These are phyloP conservation scores for Plusia festucae DNA, from an alignment of 2,888 invertebrate species.

Conservation along the genomic window DNA sequence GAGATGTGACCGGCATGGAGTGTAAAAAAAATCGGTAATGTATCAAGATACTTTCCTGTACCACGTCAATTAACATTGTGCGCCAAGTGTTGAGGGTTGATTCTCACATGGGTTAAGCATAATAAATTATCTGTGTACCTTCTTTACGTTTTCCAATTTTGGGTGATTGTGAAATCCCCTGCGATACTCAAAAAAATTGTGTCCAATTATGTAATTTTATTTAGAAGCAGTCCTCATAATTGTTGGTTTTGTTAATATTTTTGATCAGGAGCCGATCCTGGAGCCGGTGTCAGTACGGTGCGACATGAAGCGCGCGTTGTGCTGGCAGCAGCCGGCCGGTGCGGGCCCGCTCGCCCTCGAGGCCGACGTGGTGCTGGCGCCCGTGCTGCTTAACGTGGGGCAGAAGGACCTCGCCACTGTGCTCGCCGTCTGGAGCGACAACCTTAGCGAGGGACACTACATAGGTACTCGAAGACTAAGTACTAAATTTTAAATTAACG, in stretches of 20 bases:
- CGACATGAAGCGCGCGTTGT: slow-evolving; percentile 91
- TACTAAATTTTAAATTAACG: background rate
- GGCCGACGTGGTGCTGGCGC: slow-evolving; percentile 91
- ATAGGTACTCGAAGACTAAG: slow-evolving; percentile 77
- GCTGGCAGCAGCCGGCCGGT: slow-evolving; percentile 68
- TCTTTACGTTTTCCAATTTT: no score
- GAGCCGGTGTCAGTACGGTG: slow-evolving; percentile 93
- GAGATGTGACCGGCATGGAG: no score
- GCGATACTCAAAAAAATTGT: no score
- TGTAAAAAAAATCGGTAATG: no score
- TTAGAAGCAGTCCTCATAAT: no score
- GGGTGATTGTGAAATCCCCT: no score
- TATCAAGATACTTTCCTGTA: no score
- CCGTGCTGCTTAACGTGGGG: slow-evolving; percentile 91
- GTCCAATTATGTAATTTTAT: no score
- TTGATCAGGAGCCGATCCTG: slow-evolving; percentile 91
- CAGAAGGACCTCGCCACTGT: slow-evolving; percentile 93
- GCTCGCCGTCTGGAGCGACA: slow-evolving; percentile 92
- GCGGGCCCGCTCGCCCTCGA: slow-evolving; percentile 86
- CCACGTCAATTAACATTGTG: no score
- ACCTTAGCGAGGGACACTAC: slow-evolving; percentile 90
- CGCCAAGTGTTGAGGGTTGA: no score
- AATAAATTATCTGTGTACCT: no score
- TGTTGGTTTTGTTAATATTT: background rate
- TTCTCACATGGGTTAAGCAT: no score